Base-by-base conservation (phyloP, 2,113 vertebrate genomes). In the Bubalus kerabau region DNA sequence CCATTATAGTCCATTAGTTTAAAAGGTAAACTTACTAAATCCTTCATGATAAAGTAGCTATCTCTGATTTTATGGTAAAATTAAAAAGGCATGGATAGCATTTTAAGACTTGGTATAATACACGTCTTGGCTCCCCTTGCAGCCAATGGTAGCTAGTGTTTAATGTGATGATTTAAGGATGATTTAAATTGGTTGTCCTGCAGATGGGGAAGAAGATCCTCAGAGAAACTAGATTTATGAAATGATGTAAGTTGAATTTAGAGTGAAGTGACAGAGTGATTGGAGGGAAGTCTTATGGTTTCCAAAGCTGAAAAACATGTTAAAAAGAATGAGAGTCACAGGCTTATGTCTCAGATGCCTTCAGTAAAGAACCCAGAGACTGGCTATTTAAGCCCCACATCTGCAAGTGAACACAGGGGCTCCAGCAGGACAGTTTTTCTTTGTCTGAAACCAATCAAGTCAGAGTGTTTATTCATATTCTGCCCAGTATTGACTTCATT, bases 41-140 rank as follows among this genome's bases (percentile, higher is more conserved):
- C 83, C 93, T 98, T 98, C 98, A 97, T 97, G 97, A 86, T 93
- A 98, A 98, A 98, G 96, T 94, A 64, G 95, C 92, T 95, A 59
- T 96, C 76, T 98, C 82, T 94, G 92, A 96, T 78, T 98, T 98
- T 97, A 80, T 98, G 96, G 62, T 90, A 85, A 7, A 96, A 97
- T 98, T 96, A 96, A 96, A 98, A 97, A 93, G 92, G 67, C 43
- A 78, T 76, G 78, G 82, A 36, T 57, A 87, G 92, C 86, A 84
- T 97, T 98, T 98, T 98, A 97, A 98, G 93, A 92, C 64, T 92
- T 81, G 43, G 10, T 93, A 52, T 98, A 96, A 95, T 94, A 92
- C 28, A 92, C 71, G 96, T 97, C 94, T 89, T 97, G 98, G 97
- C 94, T 98, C 64, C n/a, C 16, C 28, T 97, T 89, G 23, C 32